Evolutionary conservation across 37 sponge, comb jelly and placozoan species (phyloP).

Genomic region (Crambe crambe): DNA sequence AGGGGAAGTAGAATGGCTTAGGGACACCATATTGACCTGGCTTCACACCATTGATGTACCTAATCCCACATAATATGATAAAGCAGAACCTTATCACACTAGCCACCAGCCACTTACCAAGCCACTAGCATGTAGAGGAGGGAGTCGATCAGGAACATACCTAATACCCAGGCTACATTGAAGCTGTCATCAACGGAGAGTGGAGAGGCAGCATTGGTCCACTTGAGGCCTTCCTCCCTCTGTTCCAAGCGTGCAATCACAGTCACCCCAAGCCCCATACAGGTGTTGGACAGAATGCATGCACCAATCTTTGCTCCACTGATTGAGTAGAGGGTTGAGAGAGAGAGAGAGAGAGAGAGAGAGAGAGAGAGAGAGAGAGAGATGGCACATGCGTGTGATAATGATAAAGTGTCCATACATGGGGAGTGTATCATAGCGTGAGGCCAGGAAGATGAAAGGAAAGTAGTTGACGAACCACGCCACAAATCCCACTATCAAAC

Average conservation of each 20-base stretch:
- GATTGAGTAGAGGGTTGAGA: no score
- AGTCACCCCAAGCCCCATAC: constrained; percentile 79
- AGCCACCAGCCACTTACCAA: constrained; percentile 67
- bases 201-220: constrained; percentile 57
- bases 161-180: constrained; percentile 62
- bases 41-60: constrained; percentile 92
- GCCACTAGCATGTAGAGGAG: constrained; percentile 84
- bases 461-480: constrained; percentile 73
- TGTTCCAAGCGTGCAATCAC: constrained; percentile 75
- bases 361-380: background rate
- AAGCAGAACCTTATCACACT: background rate
- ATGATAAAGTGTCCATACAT: no score
- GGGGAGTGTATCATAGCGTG: constrained; percentile 14
- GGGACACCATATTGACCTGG: constrained; percentile 92
- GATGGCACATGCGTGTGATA: background rate
- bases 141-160: constrained; percentile 80
- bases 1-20: constrained; percentile 54
- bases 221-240: constrained; percentile 66
- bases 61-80: constrained; percentile 13
- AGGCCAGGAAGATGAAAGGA: constrained; percentile 66
- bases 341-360: background rate
- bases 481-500: constrained; percentile 67
- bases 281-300: constrained; percentile 85
- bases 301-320: constrained; percentile 59
- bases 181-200: constrained; percentile 76